Evolutionary conservation across 2,797 vertebrate genomes (phyloP).

Genomic region (Xiphophorus birchmanni): DNA sequence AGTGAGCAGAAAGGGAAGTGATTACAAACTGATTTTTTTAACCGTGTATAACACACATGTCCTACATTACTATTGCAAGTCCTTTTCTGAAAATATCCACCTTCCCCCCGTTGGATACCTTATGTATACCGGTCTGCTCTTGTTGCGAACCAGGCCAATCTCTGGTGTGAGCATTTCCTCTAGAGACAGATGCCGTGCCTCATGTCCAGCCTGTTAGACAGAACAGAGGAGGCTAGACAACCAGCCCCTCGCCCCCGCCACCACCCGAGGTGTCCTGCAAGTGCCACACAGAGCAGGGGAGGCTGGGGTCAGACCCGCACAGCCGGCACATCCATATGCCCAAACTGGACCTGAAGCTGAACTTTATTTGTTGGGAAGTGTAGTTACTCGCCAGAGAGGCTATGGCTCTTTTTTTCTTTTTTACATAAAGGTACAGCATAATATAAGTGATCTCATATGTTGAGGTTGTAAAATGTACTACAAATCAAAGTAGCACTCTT

Average conservation of each 20-base stretch:
- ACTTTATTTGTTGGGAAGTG: constrained; percentile 35
- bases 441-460: constrained; percentile 13
- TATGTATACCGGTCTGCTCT: not conserved
- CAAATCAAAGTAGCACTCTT: constrained; percentile 13
- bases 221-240: constrained; percentile 67
- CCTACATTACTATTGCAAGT: not conserved
- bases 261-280: constrained; percentile 62
- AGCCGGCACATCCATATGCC: constrained; percentile 78
- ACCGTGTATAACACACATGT: not conserved
- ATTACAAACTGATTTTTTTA: not conserved
- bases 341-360: constrained; percentile 35
- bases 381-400: constrained; percentile 10
- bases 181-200: constrained; percentile 76
- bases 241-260: constrained; percentile 42
- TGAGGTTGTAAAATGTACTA: constrained; percentile 15
- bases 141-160: constrained; percentile 12
- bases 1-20: not conserved
- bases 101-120: not conserved
- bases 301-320: constrained; percentile 59
- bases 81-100: not conserved
- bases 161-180: constrained; percentile 42
- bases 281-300: constrained; percentile 58
- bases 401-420: not conserved
- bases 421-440: not conserved
- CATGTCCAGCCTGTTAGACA: constrained; percentile 78